Conservation (phyloP, 1,140 invertebrate species). For the Ceratina calcarata region DNA sequence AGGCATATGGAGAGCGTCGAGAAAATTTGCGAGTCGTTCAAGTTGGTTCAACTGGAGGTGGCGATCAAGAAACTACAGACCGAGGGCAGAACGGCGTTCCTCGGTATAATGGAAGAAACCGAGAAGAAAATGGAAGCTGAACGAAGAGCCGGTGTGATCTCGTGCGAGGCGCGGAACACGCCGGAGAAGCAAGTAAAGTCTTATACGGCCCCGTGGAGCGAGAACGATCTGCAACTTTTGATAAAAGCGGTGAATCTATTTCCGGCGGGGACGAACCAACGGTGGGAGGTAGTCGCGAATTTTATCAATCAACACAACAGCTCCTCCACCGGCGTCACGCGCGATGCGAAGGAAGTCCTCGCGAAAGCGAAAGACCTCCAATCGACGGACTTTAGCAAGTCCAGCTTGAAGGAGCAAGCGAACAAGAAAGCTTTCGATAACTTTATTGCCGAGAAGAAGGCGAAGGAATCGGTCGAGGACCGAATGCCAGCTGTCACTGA, state of each 20-base stretch:
- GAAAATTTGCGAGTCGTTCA: conserved; percentile 92
- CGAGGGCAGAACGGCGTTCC: conserved; percentile 84
- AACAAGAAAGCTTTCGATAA: conserved; percentile 96
- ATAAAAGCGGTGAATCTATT: conserved; percentile 98
- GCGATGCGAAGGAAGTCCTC: conserved; percentile 94
- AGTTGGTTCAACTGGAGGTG: conserved; percentile 86
- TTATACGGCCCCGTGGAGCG: conserved; percentile 86
- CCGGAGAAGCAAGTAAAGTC: conserved; percentile 76
- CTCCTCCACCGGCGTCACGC: conserved; percentile 72
- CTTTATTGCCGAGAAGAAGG: conserved; percentile 93
- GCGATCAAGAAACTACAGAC: conserved; percentile 87
- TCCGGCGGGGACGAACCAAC: conserved; percentile 96
- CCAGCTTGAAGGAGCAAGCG: conserved; percentile 90
- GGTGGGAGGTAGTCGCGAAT: conserved; percentile 98
- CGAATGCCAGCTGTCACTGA: conserved; percentile 80
- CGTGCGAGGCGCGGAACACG: conserved; percentile 68
- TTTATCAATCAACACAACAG: conserved; percentile 96
- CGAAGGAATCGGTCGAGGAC: conserved; percentile 83
- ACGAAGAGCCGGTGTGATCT: conserved; percentile 81
- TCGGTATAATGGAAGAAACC: conserved; percentile 85
- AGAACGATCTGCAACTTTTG: conserved; percentile 91
- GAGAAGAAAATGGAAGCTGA: conserved; percentile 90
- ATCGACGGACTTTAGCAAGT: conserved; percentile 93
- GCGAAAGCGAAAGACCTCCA: conserved; percentile 97
- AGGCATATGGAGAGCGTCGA: conserved; percentile 94